Conservation (phyloP, 2,113 vertebrate species). For the Apodemus sylvaticus region DNA sequence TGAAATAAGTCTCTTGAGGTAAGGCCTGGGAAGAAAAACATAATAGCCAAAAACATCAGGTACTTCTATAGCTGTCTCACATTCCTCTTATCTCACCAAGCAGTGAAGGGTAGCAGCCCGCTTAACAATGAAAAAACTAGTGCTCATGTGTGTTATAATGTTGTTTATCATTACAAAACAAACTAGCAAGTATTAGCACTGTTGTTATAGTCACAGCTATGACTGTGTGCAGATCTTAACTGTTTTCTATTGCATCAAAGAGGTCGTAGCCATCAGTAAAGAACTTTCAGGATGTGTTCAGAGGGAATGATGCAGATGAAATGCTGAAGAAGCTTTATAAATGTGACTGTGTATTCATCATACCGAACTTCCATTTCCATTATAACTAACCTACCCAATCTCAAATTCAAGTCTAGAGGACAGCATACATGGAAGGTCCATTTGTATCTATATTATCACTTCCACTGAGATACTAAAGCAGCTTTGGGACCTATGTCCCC, state of each 20-base stretch:
- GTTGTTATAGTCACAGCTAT: background rate
- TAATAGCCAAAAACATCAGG: background rate
- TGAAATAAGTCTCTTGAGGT: constrained; percentile 7
- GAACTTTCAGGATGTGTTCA: background rate
- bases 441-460: background rate
- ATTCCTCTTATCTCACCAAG: background rate
- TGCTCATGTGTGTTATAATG: background rate
- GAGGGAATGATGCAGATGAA: background rate
- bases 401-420: background rate
- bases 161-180: background rate
- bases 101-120: background rate
- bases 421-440: background rate
- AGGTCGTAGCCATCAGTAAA: constrained; percentile 22
- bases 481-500: background rate
- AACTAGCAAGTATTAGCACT: background rate
- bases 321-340: background rate
- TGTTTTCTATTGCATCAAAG: background rate
- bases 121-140: background rate
- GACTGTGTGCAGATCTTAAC: background rate
- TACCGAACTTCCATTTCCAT: background rate
- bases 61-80: background rate
- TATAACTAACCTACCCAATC: background rate
- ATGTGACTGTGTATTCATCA: background rate
- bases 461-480: background rate
- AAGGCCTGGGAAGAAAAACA: background rate